Evolutionary conservation across 2,888 invertebrate genomes (phyloP), one percentile per base, ranked within the genome.

Genomic region (Aleiodes leptofemur): DNA sequence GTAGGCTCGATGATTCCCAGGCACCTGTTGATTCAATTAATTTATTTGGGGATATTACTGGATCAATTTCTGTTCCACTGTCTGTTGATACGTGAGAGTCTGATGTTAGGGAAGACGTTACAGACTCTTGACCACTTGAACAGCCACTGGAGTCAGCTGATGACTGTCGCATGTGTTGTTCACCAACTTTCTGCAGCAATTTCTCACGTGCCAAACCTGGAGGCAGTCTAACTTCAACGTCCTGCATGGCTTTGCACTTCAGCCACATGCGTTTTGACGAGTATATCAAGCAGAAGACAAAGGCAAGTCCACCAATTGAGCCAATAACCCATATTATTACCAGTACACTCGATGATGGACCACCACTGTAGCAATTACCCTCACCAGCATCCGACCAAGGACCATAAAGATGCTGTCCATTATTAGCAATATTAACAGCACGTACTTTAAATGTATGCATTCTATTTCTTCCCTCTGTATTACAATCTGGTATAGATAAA

Each of bases 201-300:
- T 87, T 87, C 88, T 90, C 80, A 53, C 59, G 57, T 5, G 90
- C 92, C 75, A 95, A 87, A 4, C 94, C 94, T 66, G 92, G 92
- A 29, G 95, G 95, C 77, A 95, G 87, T 81, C 93, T 93, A 13
- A 94, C 92, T 84, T 93, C 92, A 31, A 95, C 93, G 81, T 94
- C 92, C 83, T 92, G 91, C 93, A 94, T 94, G 81, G 91, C 91
- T 83, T 91, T 91, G 82, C 92, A 93, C 77, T 91, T 92, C 74
- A 91, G 90, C 89, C 93, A 94, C 34, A 92, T 84, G 85, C 94
- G 84, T 78, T 86, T 88, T 8, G 86, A 86, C 64, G 84, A 79
- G 73, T 86, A 86, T 4, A 79, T 84, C 8, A 87, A n/a, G 57
- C 85, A 83, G 48, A 85, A 78, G 3, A 88, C 55, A 53, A 86